A percentile compares a stretch with the other conserved stretches of the same genome.
Evolutionary conservation across 2,888 invertebrate genomes (phyloP).

Genomic region (Ectobius pallidus): DNA sequence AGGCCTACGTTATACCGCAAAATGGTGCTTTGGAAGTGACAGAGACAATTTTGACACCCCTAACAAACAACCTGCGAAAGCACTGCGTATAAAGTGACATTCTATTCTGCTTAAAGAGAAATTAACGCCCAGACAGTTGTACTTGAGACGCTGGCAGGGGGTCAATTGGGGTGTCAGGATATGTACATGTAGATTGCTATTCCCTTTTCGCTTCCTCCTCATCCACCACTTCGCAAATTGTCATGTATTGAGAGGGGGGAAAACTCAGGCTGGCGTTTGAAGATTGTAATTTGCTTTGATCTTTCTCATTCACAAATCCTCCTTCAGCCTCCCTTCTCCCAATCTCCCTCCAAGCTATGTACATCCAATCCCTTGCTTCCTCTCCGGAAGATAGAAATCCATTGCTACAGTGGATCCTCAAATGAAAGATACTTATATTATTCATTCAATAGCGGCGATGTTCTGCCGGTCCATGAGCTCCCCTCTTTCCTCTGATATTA

Average conservation of each 20-base stretch:
- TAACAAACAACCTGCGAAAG: neutral
- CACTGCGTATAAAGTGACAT: neutral
- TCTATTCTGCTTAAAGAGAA: slow-evolving; percentile 1
- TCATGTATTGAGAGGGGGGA: slow-evolving; percentile 23
- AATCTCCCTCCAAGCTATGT: slow-evolving; percentile 13
- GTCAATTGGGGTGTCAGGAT: neutral
- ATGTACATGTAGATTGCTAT: neutral
- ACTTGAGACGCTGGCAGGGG: neutral
- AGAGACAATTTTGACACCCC: neutral
- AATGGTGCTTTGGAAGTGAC: no score
- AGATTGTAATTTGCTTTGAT: slow-evolving; percentile 38
- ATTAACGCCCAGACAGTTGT: neutral
- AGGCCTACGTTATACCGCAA: no score
- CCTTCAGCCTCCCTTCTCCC: neutral
- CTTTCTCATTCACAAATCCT: slow-evolving; percentile 11
- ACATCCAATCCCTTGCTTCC: slow-evolving; percentile 14
- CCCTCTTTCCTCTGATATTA: neutral
- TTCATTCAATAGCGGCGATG: neutral
- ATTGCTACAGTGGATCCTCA: slow-evolving; percentile 12
- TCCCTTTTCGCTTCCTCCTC: neutral
- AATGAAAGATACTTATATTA: neutral
- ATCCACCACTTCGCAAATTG: slow-evolving; percentile 26
- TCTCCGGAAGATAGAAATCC: slow-evolving; percentile 7
- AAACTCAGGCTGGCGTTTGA: slow-evolving; percentile 19
- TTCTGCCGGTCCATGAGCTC: no score